Base-by-base conservation (phyloP, 2,888 invertebrate genomes). In the Escarpia spicata region DNA sequence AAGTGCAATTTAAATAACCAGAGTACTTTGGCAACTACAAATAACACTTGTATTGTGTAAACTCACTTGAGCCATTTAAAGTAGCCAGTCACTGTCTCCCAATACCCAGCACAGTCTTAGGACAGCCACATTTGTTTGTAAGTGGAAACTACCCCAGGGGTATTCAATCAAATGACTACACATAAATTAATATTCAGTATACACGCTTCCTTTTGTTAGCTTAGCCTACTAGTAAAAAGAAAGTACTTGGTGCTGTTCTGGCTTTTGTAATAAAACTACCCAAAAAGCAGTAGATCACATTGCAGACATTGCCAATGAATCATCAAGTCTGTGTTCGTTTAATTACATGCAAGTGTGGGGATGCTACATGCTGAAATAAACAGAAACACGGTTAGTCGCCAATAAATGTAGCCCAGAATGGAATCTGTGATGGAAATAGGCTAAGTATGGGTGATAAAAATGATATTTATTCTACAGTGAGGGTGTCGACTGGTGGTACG, bases 31-130 rank as follows among this genome's bases (percentile, higher is more conserved):
- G n/a, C 75, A 75, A 75, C 75, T 26, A 75, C 75, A 75, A 75
- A 75, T 26, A 75, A 75, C 75, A 75, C 75, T 75, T 75, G 75
- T 75, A 75, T 26, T 75, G 75, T 75, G 75, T 75, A 75, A 75
- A 75, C 75, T 75, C n/a, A 75, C 75, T 75, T 75, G 75, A 75
- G n/a, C 75, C 75, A 75, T 75, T 9, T 75, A 75, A 26, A 75
- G n/a, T 75, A 75, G 75, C 75, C 19, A 19, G 75, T 75, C n/a
- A 75, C n/a, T 75, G 75, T 75, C 75, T 52, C 19, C 26, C 3
- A 75, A 6, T 6, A 26, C 19, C 6, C 75, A 26, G 4, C n/a
- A 75, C 6, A 6, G 75, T 75, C 52, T 15, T 52, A 52, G 75
- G 19, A 26, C 75, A 75, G 75, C 19, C 26, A n/a, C 75, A 19